A percentile compares a stretch with the other conserved stretches of the same genome.
Evolutionary conservation across 2,113 vertebrate species (phyloP).

Genomic region (Sitta europaea): DNA sequence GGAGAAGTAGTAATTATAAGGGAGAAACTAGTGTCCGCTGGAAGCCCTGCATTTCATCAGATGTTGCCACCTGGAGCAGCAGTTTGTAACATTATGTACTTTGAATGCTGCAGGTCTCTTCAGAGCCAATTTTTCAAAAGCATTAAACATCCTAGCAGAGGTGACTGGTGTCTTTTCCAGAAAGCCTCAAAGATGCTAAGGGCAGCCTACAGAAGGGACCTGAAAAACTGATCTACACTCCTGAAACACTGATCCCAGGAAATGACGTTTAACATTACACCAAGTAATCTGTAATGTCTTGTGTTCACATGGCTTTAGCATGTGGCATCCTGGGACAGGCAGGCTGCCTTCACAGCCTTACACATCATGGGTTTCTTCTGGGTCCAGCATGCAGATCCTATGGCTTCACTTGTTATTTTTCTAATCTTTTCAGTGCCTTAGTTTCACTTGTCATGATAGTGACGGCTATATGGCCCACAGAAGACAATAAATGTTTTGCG

Average conservation of each 20-base stretch:
- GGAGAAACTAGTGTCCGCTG: background rate
- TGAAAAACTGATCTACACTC: rapidly evolving
- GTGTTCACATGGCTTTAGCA: rapidly evolving
- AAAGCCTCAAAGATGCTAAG: background rate
- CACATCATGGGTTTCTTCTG: background rate
- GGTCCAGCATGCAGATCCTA: background rate
- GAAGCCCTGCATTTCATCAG: background rate
- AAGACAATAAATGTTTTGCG: background rate
- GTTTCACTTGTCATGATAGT: background rate
- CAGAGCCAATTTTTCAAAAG: background rate
- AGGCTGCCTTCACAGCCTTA: rapidly evolving
- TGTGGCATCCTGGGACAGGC: background rate
- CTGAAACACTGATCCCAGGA: background rate
- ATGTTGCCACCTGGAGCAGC: background rate
- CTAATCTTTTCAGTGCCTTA: background rate
- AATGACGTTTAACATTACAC: background rate
- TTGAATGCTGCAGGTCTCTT: background rate
- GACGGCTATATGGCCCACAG: background rate
- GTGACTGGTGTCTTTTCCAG: background rate
- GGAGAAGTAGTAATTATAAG: background rate
- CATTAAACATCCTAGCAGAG: background rate
- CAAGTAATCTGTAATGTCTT: background rate
- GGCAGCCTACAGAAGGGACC: background rate
- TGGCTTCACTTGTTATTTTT: background rate
- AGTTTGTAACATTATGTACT: background rate